Conservation (phyloP, 2,113 vertebrate species). For the Panthera leo region DNA sequence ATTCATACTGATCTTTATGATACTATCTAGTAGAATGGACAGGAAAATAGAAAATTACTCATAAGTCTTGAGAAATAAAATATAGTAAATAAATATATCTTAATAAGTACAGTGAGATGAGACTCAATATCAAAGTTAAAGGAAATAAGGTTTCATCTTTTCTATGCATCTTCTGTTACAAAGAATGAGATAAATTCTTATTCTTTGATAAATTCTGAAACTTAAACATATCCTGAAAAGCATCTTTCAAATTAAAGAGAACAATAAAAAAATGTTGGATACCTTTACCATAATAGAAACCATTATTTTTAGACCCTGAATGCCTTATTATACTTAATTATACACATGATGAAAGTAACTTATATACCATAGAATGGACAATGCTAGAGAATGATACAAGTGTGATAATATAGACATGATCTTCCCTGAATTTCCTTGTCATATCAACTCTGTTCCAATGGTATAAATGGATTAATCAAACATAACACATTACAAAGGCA, state of each 20-base stretch:
- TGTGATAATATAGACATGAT: not conserved
- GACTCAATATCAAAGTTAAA: not conserved
- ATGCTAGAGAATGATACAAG: not conserved
- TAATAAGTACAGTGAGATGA: not conserved
- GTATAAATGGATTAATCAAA: not conserved
- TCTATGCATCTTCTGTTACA: not conserved
- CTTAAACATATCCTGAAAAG: not conserved
- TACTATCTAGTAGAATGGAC: not conserved
- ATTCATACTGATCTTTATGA: not conserved
- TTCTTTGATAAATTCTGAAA: not conserved
- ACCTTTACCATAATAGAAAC: not conserved
- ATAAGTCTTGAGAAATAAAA: not conserved
- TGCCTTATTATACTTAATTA: not conserved
- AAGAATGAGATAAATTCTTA: too few relatives aligned
- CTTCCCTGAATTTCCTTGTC: not conserved
- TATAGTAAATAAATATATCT: not conserved
- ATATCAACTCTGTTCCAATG: not conserved
- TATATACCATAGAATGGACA: not conserved
- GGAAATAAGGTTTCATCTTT: not conserved
- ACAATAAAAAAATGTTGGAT: not conserved
- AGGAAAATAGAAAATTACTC: not conserved
- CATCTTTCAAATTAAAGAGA: not conserved
- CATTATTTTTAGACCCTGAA: not conserved
- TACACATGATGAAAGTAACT: not conserved
- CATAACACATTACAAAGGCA: not conserved